These are phyloP conservation scores for Apogon talboti DNA, from an alignment of 2,797 vertebrate species.

Conservation along the genomic window DNA sequence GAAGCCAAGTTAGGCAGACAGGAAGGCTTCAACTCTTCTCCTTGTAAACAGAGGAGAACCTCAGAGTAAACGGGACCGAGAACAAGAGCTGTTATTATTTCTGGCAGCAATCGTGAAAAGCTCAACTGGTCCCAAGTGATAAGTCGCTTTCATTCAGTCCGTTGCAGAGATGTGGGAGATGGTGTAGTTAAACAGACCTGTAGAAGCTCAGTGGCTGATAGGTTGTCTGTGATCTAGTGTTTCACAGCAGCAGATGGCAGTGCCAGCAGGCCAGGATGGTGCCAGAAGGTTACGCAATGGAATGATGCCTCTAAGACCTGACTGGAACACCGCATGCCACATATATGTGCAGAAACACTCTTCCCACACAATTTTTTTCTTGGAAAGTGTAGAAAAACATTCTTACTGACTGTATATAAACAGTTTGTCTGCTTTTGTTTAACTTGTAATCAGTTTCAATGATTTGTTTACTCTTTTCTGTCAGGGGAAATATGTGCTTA, in stretches of 20 bases:
- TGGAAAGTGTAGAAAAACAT: conserved; percentile 25
- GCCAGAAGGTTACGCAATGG: conserved; percentile 85
- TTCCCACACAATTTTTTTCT: conserved; percentile 69
- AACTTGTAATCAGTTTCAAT: neutral
- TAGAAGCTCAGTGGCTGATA: conserved; percentile 62
- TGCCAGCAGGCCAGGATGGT: conserved; percentile 84
- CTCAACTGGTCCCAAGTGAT: conserved; percentile 34
- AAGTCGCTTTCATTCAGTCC: conserved; percentile 25
- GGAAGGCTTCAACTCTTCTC: conserved; percentile 42
- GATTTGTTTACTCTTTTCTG: neutral
- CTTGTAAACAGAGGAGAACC: conserved; percentile 44
- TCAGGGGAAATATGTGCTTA: conserved; percentile 1
- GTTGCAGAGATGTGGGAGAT: conserved; percentile 28
- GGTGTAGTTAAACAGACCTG: conserved; percentile 64
- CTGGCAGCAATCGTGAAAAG: conserved; percentile 26
- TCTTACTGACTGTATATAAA: conserved; percentile 8
- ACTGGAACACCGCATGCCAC: conserved; percentile 77
- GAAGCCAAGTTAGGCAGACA: conserved; percentile 65
- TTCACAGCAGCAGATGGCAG: conserved; percentile 84
- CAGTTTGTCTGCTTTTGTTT: conserved; percentile 10
- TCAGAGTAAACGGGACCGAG: conserved; percentile 23
- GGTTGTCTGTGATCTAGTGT: conserved; percentile 69
- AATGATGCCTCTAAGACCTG: conserved; percentile 83
- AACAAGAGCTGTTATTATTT: conserved; percentile 31
- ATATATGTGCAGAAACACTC: conserved; percentile 76